Percentiles rank a stretch among this genome's conserved stretches.
phyloP scores from a whole-genome alignment of 2,888 invertebrate genomes.

The Ceraclea dissimilis region DNA sequence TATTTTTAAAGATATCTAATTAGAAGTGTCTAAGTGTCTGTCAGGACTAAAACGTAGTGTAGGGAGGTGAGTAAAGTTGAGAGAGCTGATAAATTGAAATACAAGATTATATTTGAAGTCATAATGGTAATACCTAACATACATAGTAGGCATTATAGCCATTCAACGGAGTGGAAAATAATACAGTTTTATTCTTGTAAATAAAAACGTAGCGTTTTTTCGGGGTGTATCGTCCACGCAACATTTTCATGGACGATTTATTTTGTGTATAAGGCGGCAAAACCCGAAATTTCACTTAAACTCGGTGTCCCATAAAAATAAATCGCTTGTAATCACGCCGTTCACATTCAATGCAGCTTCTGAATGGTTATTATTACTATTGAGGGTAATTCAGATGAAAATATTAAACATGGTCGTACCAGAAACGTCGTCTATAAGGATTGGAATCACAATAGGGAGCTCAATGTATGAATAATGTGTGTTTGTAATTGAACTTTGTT shows the following conservation, averaged over 20 bases:
- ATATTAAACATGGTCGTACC: constrained; percentile 9
- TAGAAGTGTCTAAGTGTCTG: too few species aligned
- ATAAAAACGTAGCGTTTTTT: constrained; percentile 10
- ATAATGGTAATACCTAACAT: too few species aligned
- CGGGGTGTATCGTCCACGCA: constrained; percentile 15
- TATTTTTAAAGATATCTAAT: too few species aligned
- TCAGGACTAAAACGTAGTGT: too few species aligned
- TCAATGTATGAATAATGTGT: background rate
- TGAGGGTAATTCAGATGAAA: constrained; percentile 8
- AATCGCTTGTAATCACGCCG: constrained; percentile 20
- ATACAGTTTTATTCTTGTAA: constrained; percentile 11
- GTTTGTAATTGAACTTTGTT: background rate
- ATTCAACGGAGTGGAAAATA: constrained; percentile 8
- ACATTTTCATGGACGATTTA: constrained; percentile 20
- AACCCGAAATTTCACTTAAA: constrained; percentile 14
- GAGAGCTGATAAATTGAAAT: background rate
- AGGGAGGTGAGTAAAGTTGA: too few species aligned
- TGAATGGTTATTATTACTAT: constrained; percentile 3
- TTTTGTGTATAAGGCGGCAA: constrained; percentile 12
- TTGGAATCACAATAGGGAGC: background rate
- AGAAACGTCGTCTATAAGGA: background rate
- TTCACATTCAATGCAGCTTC: constrained; percentile 12
- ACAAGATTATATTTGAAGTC: background rate
- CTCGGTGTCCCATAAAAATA: constrained; percentile 15
- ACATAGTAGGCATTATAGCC: background rate